Conservation (phyloP, 23 tunicate genomes). For the Ascidia mentula region DNA sequence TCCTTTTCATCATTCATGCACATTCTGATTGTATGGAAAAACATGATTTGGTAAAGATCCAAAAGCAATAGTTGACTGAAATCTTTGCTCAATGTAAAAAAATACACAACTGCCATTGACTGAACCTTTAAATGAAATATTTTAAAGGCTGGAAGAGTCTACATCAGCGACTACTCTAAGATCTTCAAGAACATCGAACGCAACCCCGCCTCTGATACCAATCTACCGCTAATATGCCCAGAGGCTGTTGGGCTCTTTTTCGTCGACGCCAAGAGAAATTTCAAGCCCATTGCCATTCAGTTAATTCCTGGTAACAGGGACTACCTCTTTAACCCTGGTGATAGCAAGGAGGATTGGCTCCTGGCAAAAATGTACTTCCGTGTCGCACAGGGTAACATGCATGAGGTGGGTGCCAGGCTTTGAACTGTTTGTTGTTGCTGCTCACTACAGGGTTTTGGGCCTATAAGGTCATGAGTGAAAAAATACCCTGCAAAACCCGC, state of each 20-base stretch:
- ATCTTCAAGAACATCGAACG: not conserved
- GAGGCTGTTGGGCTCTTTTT: constrained; percentile 31
- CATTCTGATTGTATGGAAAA: not conserved
- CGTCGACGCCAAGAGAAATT: constrained; percentile 18
- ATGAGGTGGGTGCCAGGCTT: constrained; percentile 19
- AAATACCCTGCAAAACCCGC: too few species aligned
- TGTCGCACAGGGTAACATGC: constrained; percentile 5
- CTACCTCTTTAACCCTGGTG: constrained; percentile 31
- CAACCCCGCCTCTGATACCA: not conserved
- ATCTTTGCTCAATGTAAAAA: too few species aligned
- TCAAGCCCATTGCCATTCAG: constrained; percentile 52
- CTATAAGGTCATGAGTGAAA: too few species aligned
- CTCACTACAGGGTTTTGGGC: too few species aligned
- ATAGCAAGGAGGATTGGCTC: constrained; percentile 43
- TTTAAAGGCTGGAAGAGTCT: constrained; percentile 10
- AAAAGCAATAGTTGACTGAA: constrained; percentile 42
- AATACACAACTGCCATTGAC: too few species aligned
- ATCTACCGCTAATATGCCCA: not conserved
- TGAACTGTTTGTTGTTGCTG: too few species aligned
- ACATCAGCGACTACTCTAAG: not conserved
- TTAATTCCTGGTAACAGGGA: constrained; percentile 32
- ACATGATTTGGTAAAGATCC: constrained; percentile 34
- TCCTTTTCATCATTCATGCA: too few species aligned
- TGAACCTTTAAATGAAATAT: too few species aligned
- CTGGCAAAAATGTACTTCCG: constrained; percentile 67